These are phyloP conservation scores for Bradypus variegatus DNA, from an alignment of 2,797 vertebrate genomes.

Conservation along the genomic window DNA sequence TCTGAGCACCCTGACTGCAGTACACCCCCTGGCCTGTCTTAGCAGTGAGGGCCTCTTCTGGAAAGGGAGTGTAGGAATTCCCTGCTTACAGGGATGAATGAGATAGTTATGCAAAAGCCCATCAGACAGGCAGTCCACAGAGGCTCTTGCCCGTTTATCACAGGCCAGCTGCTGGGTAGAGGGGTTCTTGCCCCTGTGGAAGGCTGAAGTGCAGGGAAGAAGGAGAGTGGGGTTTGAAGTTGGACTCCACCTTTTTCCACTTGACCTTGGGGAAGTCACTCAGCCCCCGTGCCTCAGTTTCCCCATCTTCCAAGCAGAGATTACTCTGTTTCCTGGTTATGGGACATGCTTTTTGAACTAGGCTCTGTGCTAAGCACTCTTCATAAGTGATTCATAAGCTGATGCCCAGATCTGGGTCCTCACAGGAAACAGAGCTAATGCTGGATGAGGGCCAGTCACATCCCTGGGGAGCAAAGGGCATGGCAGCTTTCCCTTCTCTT, in stretches of 20 bases:
- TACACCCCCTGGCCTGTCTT: not conserved
- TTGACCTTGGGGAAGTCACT: not conserved
- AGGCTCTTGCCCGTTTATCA: fast-evolving
- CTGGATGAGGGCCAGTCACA: fast-evolving
- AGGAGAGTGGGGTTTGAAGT: not conserved
- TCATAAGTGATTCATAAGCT: not conserved
- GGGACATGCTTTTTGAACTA: not conserved
- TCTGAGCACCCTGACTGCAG: not conserved
- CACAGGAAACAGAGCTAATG: not conserved
- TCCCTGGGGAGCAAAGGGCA: not conserved
- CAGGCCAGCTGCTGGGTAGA: not conserved
- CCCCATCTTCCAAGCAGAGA: not conserved
- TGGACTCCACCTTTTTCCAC: not conserved
- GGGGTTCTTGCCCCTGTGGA: too few species aligned
- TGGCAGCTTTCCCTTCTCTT: fast-evolving
- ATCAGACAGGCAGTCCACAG: fast-evolving
- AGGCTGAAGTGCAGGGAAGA: not conserved
- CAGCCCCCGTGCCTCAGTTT: not conserved
- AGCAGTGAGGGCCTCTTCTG: not conserved
- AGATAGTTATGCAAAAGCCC: not conserved
- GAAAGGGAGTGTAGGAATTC: not conserved
- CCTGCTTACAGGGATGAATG: not conserved
- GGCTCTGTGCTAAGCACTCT: not conserved
- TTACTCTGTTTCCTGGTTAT: fast-evolving
- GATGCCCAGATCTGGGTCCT: not conserved